Evolutionary conservation across 2,113 vertebrate genomes (phyloP), one percentile per base, ranked within the genome.

Genomic region (Pleuronectes platessa): DNA sequence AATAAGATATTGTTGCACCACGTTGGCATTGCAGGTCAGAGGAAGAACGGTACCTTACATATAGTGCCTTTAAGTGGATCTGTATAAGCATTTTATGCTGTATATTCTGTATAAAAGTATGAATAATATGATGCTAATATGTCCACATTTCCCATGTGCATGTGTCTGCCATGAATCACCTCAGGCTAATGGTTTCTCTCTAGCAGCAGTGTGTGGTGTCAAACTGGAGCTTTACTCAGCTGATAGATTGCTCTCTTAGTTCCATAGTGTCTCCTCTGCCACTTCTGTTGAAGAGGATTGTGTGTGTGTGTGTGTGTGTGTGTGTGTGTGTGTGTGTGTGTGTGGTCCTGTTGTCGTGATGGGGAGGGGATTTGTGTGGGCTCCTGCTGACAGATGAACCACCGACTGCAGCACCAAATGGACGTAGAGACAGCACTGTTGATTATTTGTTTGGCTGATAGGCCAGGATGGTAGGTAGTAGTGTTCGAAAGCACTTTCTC

Each of bases 221-320:
- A 88, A 65, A 83, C 76, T 61, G 56, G 62, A 82, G 67, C 78
- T 85, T 76, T 82, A 81, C 77, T 80, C 60, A 80, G 80, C 93
- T 94, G 92, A 94, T 93, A 87, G 87, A 94, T 94, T 92, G 76
- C 93, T 90, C 74, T 85, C 83, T 81, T 83, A 89, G 82, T 87
- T 92, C 90, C 89, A 93, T 82, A 81, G 72, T 83, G 85, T 74
- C 71, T 90, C 88, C 23, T 67, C 90, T 90, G 90, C 90, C 89
- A 87, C 64, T 37, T 37, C 35, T 37, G 35, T 37, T 47, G 15
- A 47, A 47, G 12, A 14, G 3, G 45, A 1, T 13, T 47, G 45
- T 14, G 68, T 76, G 49, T 62, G 70, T 76, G 72, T 78, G 79
- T 42, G 70, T 54, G 60, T 53, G 51, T 2, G 18, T 31, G 27